These are phyloP conservation scores for Hydroisotoma schaefferi DNA, from an alignment of 2,888 invertebrate genomes.

Conservation along the genomic window DNA sequence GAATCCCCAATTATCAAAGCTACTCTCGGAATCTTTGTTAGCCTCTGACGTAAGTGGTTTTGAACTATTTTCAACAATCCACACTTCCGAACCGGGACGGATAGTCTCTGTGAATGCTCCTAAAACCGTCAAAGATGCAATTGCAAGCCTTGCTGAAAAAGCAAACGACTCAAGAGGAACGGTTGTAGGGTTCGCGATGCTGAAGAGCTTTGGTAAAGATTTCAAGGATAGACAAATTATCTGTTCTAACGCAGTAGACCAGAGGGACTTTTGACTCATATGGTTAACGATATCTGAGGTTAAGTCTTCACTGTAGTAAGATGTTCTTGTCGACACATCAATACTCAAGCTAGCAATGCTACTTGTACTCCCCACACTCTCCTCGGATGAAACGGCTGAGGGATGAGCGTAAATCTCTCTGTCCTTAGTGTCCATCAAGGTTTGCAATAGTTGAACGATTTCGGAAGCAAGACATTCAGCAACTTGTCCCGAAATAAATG, in stretches of 20 bases:
- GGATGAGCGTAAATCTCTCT: background rate
- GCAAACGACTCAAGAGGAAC: slow-evolving; percentile 22
- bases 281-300: background rate
- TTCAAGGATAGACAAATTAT: slow-evolving; percentile 25
- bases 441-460: slow-evolving; percentile 52
- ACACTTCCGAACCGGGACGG: slow-evolving; percentile 52
- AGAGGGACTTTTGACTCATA: slow-evolving; percentile 1
- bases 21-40: background rate
- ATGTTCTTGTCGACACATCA: background rate
- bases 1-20: slow-evolving; percentile 14
- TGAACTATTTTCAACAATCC: slow-evolving; percentile 22
- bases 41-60: background rate
- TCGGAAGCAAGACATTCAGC: slow-evolving; percentile 54
- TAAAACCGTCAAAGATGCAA: slow-evolving; percentile 52
- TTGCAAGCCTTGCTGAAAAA: slow-evolving; percentile 51
- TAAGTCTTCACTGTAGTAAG: background rate
- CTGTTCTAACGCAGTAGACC: slow-evolving; percentile 45
- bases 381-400: background rate
- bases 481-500: slow-evolving; percentile 53
- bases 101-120: slow-evolving; percentile 54
- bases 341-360: background rate
- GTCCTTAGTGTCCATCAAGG: slow-evolving; percentile 43
- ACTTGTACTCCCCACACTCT: background rate
- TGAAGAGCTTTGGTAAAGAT: slow-evolving; percentile 14
- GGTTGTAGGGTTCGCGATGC: slow-evolving; percentile 14